Evolutionary conservation across 2,113 vertebrate genomes (phyloP).

Genomic region (Equus przewalskii): DNA sequence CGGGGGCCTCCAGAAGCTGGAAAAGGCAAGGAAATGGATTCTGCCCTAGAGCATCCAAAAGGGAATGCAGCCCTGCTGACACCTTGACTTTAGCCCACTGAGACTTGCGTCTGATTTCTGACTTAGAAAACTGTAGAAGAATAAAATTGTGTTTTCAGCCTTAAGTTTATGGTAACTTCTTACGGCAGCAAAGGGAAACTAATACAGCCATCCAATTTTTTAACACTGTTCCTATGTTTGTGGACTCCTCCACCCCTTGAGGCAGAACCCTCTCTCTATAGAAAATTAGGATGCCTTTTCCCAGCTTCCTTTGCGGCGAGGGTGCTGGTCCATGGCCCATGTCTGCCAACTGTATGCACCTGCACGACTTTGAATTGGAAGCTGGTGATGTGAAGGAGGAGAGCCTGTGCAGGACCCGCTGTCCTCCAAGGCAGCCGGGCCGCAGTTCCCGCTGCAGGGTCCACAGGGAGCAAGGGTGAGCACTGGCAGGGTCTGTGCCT

Average conservation of each 20-base stretch:
- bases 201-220: neutral
- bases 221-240: neutral
- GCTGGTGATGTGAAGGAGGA: neutral
- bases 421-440: neutral
- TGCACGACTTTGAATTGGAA: neutral
- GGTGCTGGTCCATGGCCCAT: fast-evolving
- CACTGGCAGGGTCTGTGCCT: fast-evolving
- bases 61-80: neutral
- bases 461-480: neutral
- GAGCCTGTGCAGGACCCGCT: neutral
- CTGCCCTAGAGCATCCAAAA: neutral
- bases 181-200: neutral
- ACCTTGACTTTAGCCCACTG: neutral
- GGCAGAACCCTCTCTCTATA: neutral
- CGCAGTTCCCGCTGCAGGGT: neutral
- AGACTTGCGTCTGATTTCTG: neutral
- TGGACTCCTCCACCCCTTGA: neutral
- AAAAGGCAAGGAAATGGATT: neutral
- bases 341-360: neutral
- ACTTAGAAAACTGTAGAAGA: neutral
- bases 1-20: neutral
- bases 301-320: neutral
- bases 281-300: neutral
- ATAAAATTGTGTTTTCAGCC: neutral
- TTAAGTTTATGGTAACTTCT: neutral